Conservation (phyloP, 1,140 invertebrate genomes). For the Pachypsylla venusta region DNA sequence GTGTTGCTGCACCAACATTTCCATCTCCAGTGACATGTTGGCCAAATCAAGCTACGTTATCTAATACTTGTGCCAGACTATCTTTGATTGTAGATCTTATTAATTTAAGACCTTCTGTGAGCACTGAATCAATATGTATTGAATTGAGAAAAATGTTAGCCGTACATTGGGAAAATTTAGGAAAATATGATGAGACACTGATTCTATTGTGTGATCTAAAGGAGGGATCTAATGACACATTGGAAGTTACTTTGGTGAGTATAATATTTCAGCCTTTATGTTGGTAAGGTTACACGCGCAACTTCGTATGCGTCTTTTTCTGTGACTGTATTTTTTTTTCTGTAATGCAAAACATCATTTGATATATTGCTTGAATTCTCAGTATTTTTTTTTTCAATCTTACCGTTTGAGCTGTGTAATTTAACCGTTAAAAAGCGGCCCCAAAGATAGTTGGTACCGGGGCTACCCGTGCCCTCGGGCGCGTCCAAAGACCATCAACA, state of each 20-base stretch:
- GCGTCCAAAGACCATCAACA: too few species aligned
- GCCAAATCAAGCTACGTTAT: constrained; percentile 52
- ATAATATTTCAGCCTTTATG: too few species aligned
- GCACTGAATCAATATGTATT: constrained; percentile 52
- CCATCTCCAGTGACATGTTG: constrained; percentile 59
- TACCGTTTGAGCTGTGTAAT: too few species aligned
- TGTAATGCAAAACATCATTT: too few species aligned
- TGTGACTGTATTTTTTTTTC: too few species aligned
- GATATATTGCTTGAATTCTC: too few species aligned
- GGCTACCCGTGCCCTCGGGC: too few species aligned
- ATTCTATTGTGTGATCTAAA: constrained; percentile 69
- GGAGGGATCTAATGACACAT: constrained; percentile 56
- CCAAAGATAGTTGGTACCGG: too few species aligned
- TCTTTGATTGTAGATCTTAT: constrained; percentile 52
- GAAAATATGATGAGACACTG: constrained; percentile 34
- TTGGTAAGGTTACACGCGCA: too few species aligned
- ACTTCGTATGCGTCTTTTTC: not conserved
- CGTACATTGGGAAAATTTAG: constrained; percentile 37
- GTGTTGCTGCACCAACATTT: constrained; percentile 55
- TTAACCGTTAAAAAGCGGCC: too few species aligned
- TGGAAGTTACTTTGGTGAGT: constrained; percentile 75
- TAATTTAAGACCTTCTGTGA: constrained; percentile 44
- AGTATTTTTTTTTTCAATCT: too few species aligned
- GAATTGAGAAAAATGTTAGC: constrained; percentile 50
- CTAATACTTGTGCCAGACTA: constrained; percentile 56